phyloP scores from a whole-genome alignment of 2,888 invertebrate genomes.

The Pseudococcus longispinus region DNA sequence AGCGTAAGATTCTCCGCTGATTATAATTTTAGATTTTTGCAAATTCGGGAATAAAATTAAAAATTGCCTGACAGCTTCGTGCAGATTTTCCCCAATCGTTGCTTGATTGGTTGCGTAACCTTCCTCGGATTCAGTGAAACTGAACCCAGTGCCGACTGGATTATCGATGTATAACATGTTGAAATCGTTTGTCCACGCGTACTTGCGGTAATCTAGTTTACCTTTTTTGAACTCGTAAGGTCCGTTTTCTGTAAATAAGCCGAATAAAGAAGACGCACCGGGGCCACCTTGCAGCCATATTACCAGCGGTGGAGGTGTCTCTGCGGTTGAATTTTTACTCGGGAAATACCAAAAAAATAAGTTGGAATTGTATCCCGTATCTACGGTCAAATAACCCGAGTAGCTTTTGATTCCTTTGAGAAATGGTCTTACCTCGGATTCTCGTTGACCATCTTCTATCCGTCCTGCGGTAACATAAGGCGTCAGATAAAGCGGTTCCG shows the following conservation, averaged over 20 bases:
- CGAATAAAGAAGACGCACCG: conserved; percentile 67
- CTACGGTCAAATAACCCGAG: conserved; percentile 71
- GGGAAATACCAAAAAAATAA: conserved; percentile 67
- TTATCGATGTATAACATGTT: conserved; percentile 72
- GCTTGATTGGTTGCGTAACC: conserved; percentile 68
- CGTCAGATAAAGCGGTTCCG: conserved; percentile 75
- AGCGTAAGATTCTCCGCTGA: conserved; percentile 72
- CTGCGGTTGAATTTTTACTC: conserved; percentile 62
- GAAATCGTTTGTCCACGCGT: conserved; percentile 69
- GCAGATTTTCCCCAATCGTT: conserved; percentile 68
- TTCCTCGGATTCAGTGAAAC: conserved; percentile 68
- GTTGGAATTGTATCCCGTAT: conserved; percentile 66
- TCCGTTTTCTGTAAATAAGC: conserved; percentile 70
- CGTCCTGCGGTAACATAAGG: conserved; percentile 67
- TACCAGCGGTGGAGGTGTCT: conserved; percentile 70
- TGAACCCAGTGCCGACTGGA: conserved; percentile 72
- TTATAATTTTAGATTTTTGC: conserved; percentile 67
- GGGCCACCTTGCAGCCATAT: conserved; percentile 72
- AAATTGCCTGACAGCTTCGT: conserved; percentile 68
- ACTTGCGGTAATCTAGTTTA: conserved; percentile 62
- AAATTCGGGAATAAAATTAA: conserved; percentile 69
- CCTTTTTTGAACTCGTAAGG: conserved; percentile 62
- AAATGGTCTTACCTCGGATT: conserved; percentile 58
- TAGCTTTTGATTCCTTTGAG: conserved; percentile 66
- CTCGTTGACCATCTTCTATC: background rate